These are phyloP conservation scores for Geophilus truncorum DNA, from an alignment of 2,888 invertebrate species.

Conservation along the genomic window DNA sequence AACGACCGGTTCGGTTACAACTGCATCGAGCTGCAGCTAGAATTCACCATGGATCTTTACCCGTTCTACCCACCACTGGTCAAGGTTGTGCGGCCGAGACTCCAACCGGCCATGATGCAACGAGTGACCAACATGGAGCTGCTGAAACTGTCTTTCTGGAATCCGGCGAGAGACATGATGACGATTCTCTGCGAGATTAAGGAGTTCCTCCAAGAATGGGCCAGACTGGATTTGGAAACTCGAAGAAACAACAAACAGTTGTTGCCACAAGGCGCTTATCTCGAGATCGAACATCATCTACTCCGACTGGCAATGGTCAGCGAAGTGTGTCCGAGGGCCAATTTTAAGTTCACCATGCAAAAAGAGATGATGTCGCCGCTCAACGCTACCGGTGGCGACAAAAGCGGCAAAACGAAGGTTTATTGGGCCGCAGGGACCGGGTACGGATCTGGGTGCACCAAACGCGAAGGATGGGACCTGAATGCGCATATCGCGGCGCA, in stretches of 20 bases:
- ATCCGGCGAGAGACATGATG: constrained; percentile 47
- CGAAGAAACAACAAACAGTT: constrained; percentile 43
- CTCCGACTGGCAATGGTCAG: constrained; percentile 45
- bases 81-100: constrained; percentile 46
- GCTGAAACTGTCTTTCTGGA: constrained; percentile 48
- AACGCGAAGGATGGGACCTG: constrained; percentile 44
- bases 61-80: constrained; percentile 49
- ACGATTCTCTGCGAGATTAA: constrained; percentile 46
- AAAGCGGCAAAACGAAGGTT: neutral
- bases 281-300: constrained; percentile 47
- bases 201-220: constrained; percentile 46
- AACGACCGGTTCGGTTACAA: constrained; percentile 45
- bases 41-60: constrained; percentile 48
- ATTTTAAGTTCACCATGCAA: constrained; percentile 3
- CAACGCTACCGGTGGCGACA: neutral
- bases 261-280: constrained; percentile 45
- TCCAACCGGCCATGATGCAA: constrained; percentile 41
- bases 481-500: constrained; percentile 47
- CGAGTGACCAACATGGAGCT: constrained; percentile 43
- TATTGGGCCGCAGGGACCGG: constrained; percentile 32
- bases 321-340: constrained; percentile 21
- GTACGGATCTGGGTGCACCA: neutral
- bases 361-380: neutral
- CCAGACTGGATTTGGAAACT: constrained; percentile 44
- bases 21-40: constrained; percentile 47